phyloP scores from a whole-genome alignment of 2,113 vertebrate species.

The Psittacula cyanocephala region DNA sequence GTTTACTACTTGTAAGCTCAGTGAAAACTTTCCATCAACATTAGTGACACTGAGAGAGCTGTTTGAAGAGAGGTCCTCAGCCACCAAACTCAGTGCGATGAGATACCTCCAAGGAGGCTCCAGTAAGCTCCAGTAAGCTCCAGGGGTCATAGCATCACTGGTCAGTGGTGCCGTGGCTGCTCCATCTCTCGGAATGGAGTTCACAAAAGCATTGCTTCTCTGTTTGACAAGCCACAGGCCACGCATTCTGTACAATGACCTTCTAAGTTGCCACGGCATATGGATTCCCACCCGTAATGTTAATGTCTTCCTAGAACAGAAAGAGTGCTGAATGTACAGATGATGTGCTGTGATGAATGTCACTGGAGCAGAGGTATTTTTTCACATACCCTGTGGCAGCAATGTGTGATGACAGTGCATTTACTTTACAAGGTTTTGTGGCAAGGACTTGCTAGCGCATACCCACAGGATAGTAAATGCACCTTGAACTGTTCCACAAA shows the following conservation, averaged over 20 bases:
- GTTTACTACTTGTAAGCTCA: neutral
- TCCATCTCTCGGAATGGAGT: neutral
- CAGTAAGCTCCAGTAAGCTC: neutral
- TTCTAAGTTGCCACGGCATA: neutral
- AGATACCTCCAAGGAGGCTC: neutral
- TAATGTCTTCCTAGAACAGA: neutral
- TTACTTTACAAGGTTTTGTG: neutral
- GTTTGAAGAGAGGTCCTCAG: neutral
- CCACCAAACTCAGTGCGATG: neutral
- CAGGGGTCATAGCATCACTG: neutral
- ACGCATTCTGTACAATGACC: neutral
- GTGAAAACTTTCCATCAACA: neutral
- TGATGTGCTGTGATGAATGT: neutral
- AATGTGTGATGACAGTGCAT: conserved; percentile 7
- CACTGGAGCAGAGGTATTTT: neutral
- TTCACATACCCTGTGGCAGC: neutral
- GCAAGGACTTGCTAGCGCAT: neutral
- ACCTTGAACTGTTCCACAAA: neutral
- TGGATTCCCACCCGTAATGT: neutral
- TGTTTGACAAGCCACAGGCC: neutral
- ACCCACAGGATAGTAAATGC: neutral
- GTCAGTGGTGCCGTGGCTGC: neutral
- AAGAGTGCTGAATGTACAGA: neutral
- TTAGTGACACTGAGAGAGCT: neutral
- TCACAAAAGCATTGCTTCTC: neutral